Evolutionary conservation across 2,113 vertebrate species (phyloP).

Genomic region (Saguinus midas): DNA sequence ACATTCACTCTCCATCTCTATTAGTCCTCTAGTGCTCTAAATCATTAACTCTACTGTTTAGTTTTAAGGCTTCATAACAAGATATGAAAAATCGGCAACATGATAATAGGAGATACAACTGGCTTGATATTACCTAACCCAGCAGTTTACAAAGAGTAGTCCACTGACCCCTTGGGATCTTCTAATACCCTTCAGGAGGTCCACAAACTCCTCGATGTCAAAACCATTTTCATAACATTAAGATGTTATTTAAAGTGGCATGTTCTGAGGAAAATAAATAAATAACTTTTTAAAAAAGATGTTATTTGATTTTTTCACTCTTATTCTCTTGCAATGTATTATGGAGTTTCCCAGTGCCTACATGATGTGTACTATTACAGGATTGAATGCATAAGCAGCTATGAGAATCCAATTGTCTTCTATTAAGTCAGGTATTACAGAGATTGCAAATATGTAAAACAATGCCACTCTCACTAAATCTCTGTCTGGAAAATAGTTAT

Average conservation of each 20-base stretch:
- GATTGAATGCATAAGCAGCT: background rate
- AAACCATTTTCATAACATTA: constrained; percentile 32
- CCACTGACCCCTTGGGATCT: background rate
- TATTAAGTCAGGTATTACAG: background rate
- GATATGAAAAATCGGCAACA: background rate
- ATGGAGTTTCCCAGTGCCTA: background rate
- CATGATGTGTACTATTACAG: background rate
- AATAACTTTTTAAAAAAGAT: background rate
- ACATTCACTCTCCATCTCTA: background rate
- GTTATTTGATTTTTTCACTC: background rate
- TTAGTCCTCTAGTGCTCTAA: background rate
- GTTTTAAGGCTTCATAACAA: constrained; percentile 44
- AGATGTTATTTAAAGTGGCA: background rate
- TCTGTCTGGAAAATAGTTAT: constrained; percentile 35
- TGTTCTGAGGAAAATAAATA: no score
- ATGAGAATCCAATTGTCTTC: background rate
- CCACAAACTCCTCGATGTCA: background rate
- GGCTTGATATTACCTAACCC: background rate
- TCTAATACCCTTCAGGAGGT: background rate
- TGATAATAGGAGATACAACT: background rate
- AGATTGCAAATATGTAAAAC: background rate
- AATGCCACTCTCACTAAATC: background rate
- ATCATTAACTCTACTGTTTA: constrained; percentile 6
- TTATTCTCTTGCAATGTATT: background rate
- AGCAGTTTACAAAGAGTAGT: background rate